A percentile compares a stretch with the other conserved stretches of the same genome.
These are phyloP conservation scores for Holocentrus rufus DNA, from an alignment of 2,797 vertebrate genomes.

Conservation along the genomic window DNA sequence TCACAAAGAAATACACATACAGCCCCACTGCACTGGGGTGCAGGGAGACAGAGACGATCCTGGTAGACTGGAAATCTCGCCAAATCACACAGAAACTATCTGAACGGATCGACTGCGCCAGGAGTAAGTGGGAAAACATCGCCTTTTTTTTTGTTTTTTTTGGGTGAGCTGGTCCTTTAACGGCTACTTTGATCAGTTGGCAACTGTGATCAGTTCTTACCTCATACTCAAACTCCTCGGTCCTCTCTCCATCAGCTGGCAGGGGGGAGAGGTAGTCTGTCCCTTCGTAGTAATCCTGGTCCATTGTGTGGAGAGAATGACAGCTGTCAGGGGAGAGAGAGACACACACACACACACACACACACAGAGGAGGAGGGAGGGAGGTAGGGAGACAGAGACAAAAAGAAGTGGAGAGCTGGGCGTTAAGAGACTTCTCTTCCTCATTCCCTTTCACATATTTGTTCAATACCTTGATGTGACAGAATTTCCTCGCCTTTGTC, in stretches of 20 bases:
- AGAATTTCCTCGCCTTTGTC: conserved; percentile 66
- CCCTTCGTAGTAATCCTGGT: conserved; percentile 93
- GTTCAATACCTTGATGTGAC: conserved; percentile 63
- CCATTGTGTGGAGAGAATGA: conserved; percentile 94
- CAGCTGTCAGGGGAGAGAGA: conserved; percentile 82
- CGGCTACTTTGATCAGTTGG: no score
- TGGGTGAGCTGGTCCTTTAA: no score
- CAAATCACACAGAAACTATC: no score
- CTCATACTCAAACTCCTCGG: conserved; percentile 97
- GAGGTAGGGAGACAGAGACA: conserved; percentile 16
- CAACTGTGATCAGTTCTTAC: conserved; percentile 76
- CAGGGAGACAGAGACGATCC: no score
- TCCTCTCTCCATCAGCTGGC: conserved; percentile 89
- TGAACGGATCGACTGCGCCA: no score
- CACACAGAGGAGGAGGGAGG: not conserved
- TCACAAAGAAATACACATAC: no score
- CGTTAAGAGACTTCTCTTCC: conserved; percentile 37
- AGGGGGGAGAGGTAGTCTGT: conserved; percentile 91
- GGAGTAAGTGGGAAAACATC: no score
- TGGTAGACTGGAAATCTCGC: no score
- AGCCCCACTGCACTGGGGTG: no score
- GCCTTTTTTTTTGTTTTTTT: no score
- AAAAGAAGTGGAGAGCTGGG: conserved; percentile 44
- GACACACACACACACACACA: no score
- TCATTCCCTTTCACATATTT: conserved; percentile 38